These are phyloP conservation scores for Lordiphosa stackelbergi DNA, from an alignment of 1,140 invertebrate species.

Conservation along the genomic window DNA sequence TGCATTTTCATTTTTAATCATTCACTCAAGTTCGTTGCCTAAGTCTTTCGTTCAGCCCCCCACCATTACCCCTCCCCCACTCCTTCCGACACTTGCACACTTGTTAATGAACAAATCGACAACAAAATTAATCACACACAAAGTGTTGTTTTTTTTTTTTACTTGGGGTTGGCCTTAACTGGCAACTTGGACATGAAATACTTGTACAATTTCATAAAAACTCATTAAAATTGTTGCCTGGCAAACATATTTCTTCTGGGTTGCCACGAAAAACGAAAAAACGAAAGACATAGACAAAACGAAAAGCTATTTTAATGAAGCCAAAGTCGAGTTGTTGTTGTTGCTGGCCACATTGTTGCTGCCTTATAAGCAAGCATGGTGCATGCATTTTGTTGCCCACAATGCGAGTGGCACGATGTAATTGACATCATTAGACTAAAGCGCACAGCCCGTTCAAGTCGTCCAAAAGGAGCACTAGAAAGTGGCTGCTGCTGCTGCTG, in stretches of 20 bases:
- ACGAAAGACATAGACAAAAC: slow-evolving; percentile 55
- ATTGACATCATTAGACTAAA: slow-evolving; percentile 74
- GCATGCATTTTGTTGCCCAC: slow-evolving; percentile 64
- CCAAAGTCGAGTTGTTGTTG: slow-evolving; percentile 47
- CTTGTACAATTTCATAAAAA: slow-evolving; percentile 66
- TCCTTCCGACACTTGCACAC: slow-evolving; percentile 23
- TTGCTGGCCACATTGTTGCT: slow-evolving; percentile 57
- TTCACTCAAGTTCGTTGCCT: slow-evolving; percentile 38
- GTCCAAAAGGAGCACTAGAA: slow-evolving; percentile 57
- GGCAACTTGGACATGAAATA: slow-evolving; percentile 37
- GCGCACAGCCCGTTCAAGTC: slow-evolving; percentile 32
- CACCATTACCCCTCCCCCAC: slow-evolving; percentile 9
- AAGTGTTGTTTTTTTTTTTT: slow-evolving; percentile 35
- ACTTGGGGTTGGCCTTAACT: slow-evolving; percentile 37
- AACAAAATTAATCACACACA: slow-evolving; percentile 51
- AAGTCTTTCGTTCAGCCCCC: slow-evolving; percentile 38
- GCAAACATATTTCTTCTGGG: slow-evolving; percentile 27
- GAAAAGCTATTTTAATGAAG: slow-evolving; percentile 71
- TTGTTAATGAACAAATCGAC: slow-evolving; percentile 51
- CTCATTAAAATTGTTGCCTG: slow-evolving; percentile 62
- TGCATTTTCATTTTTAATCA: too few relatives aligned
- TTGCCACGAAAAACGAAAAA: slow-evolving; percentile 33
- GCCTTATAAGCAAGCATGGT: slow-evolving; percentile 63
- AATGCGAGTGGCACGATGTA: slow-evolving; percentile 72
- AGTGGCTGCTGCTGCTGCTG: slow-evolving; percentile 42